Conservation (phyloP, 2,888 invertebrate genomes). For the Nomada ruficornis region DNA sequence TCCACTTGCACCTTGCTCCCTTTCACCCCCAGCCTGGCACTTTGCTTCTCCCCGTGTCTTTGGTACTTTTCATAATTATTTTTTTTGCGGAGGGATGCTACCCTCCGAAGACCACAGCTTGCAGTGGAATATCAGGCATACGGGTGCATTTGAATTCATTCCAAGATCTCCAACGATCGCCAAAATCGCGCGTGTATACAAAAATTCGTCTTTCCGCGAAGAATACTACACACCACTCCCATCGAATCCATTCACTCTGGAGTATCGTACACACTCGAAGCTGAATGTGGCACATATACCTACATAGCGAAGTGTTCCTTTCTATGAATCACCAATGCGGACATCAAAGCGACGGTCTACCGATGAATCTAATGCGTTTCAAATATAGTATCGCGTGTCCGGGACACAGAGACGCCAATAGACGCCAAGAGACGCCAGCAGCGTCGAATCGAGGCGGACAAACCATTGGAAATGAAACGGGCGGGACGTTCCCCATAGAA, state of each 20-base stretch:
- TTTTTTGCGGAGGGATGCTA: too few relatives aligned
- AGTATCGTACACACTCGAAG: too few relatives aligned
- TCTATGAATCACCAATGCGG: background rate
- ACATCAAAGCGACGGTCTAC: background rate
- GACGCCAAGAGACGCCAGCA: background rate
- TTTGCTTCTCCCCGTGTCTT: background rate
- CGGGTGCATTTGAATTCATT: too few relatives aligned
- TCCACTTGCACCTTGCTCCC: background rate
- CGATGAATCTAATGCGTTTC: constrained; percentile 40
- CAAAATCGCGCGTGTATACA: too few relatives aligned
- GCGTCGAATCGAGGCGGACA: constrained; percentile 8
- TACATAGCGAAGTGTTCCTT: background rate
- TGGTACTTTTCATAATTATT: background rate
- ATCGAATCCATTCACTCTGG: too few relatives aligned
- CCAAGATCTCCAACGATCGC: too few relatives aligned
- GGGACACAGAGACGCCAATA: background rate
- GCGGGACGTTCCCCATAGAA: constrained; percentile 49
- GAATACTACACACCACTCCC: too few relatives aligned
- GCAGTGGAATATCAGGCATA: too few relatives aligned
- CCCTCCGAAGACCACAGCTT: too few relatives aligned
- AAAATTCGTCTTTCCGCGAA: too few relatives aligned
- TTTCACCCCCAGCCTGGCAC: too few relatives aligned
- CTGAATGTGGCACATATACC: too few relatives aligned
- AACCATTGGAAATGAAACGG: constrained; percentile 43
- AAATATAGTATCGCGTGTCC: constrained; percentile 23